These are phyloP conservation scores for Benthochromis sp. DNA, from an alignment of 2,113 vertebrate genomes.

Conservation along the genomic window DNA sequence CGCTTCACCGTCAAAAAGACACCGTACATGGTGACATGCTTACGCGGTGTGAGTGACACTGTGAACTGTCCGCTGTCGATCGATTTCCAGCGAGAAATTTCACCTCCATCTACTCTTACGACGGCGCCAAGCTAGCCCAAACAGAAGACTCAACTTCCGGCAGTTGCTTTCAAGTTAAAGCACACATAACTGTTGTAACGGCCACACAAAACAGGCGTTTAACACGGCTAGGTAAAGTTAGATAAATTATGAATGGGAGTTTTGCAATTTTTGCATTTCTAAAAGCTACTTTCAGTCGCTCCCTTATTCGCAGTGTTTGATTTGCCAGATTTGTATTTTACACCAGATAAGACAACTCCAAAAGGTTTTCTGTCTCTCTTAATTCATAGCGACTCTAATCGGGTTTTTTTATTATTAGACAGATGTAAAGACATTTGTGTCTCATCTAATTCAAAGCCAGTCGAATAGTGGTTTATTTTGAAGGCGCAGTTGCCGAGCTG, in stretches of 20 bases:
- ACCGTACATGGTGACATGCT: background rate
- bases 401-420: background rate
- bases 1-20: background rate
- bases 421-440: background rate
- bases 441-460: background rate
- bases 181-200: background rate
- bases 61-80: background rate
- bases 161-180: constrained; percentile 6
- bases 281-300: background rate
- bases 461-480: background rate
- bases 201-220: background rate
- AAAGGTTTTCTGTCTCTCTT: background rate
- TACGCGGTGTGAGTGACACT: background rate
- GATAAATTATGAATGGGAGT: background rate
- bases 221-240: background rate
- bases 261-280: background rate
- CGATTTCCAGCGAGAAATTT: background rate
- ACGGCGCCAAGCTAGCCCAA: background rate
- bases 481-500: background rate
- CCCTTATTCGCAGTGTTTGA: background rate
- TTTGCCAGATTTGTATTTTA: background rate
- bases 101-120: background rate
- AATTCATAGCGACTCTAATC: background rate
- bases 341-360: background rate
- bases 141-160: background rate